phyloP scores from a whole-genome alignment of 1,140 invertebrate genomes.

The Lepidurus arcticus region DNA sequence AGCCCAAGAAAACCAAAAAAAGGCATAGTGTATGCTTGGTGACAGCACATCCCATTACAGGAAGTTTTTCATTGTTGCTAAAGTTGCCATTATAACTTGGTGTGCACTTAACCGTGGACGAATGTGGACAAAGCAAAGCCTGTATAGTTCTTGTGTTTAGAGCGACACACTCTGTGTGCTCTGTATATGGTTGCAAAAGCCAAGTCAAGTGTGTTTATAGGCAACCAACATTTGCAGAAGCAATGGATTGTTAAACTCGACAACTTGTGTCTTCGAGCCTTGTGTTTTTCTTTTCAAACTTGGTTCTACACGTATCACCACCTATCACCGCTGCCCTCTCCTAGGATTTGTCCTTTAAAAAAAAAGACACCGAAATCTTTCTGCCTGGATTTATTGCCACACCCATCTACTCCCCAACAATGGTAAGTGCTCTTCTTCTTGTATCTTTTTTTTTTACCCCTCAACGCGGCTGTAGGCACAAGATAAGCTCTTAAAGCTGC shows the following conservation, averaged over 20 bases:
- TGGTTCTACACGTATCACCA: not conserved
- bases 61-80: no score
- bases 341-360: not conserved
- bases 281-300: not conserved
- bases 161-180: not conserved
- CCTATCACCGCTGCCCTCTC: not conserved
- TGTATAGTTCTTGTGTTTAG: not conserved
- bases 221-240: slow-evolving; percentile 4
- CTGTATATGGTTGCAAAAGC: not conserved
- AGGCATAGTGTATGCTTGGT: no score
- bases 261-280: not conserved
- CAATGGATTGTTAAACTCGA: slow-evolving; percentile 13
- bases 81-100: not conserved
- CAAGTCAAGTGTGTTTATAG: not conserved
- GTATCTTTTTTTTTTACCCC: not conserved
- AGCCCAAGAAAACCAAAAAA: no score
- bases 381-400: not conserved
- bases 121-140: not conserved
- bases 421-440: not conserved
- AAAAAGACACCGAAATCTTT: not conserved
- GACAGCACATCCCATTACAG: no score
- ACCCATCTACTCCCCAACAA: not conserved
- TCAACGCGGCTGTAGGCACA: not conserved
- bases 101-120: not conserved
- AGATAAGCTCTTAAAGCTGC: not conserved